Percentiles rank a stretch among this genome's conserved stretches.
Evolutionary conservation across 2,797 vertebrate genomes (phyloP).

Genomic region (Tokudaia muenninki): DNA sequence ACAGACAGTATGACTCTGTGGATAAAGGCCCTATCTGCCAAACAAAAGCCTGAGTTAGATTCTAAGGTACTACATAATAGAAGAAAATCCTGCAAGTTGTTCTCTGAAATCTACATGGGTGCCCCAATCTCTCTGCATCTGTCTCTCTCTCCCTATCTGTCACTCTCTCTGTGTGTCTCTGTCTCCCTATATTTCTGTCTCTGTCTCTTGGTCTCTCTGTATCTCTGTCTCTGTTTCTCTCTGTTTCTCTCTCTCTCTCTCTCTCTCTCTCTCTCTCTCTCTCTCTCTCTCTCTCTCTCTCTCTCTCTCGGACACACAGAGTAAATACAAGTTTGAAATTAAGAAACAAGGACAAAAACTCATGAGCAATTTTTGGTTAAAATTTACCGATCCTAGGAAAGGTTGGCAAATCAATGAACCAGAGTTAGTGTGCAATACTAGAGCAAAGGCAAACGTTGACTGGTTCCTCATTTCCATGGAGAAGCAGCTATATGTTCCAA

Average conservation of each 20-base stretch:
- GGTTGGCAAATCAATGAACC: neutral
- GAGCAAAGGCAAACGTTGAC: neutral
- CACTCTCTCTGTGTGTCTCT: no score
- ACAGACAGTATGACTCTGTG: neutral
- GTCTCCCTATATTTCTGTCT: neutral
- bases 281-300: neutral
- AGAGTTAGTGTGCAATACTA: constrained; percentile 27
- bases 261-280: no score
- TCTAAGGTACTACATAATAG: neutral
- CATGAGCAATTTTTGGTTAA: neutral
- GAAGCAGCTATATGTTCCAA: neutral
- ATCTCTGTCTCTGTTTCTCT: neutral
- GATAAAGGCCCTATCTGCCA: neutral
- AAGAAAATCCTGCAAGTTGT: neutral
- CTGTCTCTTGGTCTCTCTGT: neutral
- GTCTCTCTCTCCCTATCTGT: neutral
- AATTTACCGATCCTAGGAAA: neutral
- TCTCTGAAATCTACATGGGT: neutral
- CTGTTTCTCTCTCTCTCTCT: neutral
- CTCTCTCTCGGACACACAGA: neutral
- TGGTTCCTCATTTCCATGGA: neutral
- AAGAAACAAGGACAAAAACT: neutral
- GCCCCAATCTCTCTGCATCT: neutral
- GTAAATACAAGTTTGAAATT: neutral
- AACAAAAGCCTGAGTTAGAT: neutral